phyloP scores from a whole-genome alignment of 1,140 invertebrate species.

The Drosophila saltans region DNA sequence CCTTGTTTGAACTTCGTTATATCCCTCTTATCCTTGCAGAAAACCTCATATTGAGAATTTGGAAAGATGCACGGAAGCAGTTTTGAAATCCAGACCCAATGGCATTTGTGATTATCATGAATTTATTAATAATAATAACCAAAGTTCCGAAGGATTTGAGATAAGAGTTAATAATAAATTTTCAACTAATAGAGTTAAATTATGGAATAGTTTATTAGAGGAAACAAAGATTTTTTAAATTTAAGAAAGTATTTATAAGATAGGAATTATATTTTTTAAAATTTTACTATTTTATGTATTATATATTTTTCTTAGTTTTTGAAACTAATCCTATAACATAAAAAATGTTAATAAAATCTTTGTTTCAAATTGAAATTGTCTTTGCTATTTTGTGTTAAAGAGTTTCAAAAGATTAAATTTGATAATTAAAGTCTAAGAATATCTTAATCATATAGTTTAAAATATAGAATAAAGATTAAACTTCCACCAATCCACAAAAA shows the following conservation, averaged over 20 bases:
- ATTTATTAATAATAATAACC: conserved; percentile 56
- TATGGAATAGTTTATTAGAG: conserved; percentile 59
- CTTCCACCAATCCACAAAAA: no score
- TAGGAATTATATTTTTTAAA: not conserved
- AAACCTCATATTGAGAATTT: conserved; percentile 46
- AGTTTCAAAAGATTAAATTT: no score
- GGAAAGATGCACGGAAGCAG: conserved; percentile 34
- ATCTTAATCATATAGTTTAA: no score
- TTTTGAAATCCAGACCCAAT: conserved; percentile 47
- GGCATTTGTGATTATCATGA: conserved; percentile 74
- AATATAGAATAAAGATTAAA: no score
- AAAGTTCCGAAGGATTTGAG: conserved; percentile 14
- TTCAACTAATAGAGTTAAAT: conserved; percentile 35
- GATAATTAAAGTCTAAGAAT: no score
- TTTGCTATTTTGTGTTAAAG: no score
- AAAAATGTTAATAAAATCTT: no score
- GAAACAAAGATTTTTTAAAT: conserved; percentile 25
- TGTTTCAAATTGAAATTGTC: no score
- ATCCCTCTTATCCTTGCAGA: conserved; percentile 12
- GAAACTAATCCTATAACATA: no score
- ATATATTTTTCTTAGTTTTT: no score
- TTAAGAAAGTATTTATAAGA: not conserved
- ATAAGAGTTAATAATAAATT: conserved; percentile 44
- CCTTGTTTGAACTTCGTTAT: not conserved
- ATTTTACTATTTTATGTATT: not conserved